Evolutionary conservation across 2,797 vertebrate genomes (phyloP), one percentile per base, ranked within the genome.

Genomic region (Diplodus puntazzo): DNA sequence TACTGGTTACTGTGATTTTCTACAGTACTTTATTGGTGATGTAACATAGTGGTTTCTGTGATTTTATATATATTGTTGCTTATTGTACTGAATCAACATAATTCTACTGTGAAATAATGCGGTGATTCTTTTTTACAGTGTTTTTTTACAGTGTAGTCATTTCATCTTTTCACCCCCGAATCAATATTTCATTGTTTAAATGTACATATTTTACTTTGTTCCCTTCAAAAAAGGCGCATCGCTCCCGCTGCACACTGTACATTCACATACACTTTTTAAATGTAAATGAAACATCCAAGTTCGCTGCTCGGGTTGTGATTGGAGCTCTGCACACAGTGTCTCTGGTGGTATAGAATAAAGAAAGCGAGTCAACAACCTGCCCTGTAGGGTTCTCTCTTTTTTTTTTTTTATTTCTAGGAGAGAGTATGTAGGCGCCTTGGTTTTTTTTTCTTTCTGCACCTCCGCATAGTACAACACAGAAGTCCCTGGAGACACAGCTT

Each of bases 381-480:
- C 77, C 70, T 87, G 80, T 80, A 79, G 49, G 69, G 80, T 66
- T 69, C 66, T 76, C 60, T 52, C 42, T 27, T 3, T 27, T 27
- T 3, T 27, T 70, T 23, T 7, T 54, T 50, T 39, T 70, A 14
- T 83, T 86, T 83, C 81, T 69, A 59, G 58, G 73, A 80, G 74
- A 79, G 74, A 79, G 82, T 80, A 81, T 83, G 75, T 77, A 85
- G 58, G 69, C 67, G 68, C 79, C 55, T 73, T 73, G 68, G 34
- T 79, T 89, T 89, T 34, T 34, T 34, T 30, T 25, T 25, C 3
- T 87, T 81, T 74, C 84, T 54, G 57, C 76, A 85, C 69, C 72
- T 84, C 83, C 89, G 82, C 82, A 80, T 85, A 86, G 49, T 76
- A 79, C 65, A 76, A 49, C 57, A 69, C 68, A 63, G 67, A 76